Evolutionary conservation across 2,888 invertebrate genomes (phyloP).

Genomic region (Rotaria macrura): DNA sequence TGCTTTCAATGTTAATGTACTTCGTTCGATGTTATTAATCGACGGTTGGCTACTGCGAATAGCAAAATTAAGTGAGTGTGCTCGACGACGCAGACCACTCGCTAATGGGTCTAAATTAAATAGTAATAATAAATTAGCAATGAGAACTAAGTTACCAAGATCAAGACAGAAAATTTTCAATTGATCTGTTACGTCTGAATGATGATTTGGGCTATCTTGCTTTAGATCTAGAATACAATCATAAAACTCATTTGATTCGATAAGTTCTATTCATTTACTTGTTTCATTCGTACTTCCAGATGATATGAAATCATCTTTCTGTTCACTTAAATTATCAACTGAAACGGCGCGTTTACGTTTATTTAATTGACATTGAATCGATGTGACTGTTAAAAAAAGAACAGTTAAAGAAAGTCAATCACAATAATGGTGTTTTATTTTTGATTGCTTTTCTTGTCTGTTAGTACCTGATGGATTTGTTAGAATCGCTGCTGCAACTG

Average conservation of each 20-base stretch:
- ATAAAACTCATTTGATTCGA: too few species aligned
- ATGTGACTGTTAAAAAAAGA: background rate
- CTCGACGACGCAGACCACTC: background rate
- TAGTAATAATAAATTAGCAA: background rate
- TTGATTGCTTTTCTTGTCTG: background rate
- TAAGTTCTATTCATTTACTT: background rate
- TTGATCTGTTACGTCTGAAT: background rate
- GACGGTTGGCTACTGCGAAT: background rate
- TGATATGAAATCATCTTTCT: background rate
- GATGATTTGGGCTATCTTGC: background rate
- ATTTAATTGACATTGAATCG: background rate
- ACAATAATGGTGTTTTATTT: too few species aligned
- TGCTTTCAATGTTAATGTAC: background rate
- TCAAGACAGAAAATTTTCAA: background rate
- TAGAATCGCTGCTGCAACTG: background rate
- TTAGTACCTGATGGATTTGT: background rate
- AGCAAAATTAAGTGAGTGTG: background rate
- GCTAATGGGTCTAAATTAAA: background rate
- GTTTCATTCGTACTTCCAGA: background rate
- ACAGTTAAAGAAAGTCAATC: background rate
- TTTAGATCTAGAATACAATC: background rate
- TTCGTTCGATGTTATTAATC: background rate
- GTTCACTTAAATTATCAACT: background rate
- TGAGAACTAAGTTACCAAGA: background rate
- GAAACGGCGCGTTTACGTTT: background rate